Evolutionary conservation across 2,113 vertebrate genomes (phyloP), one percentile per base, ranked within the genome.

Genomic region (Patagioenas fasciata): DNA sequence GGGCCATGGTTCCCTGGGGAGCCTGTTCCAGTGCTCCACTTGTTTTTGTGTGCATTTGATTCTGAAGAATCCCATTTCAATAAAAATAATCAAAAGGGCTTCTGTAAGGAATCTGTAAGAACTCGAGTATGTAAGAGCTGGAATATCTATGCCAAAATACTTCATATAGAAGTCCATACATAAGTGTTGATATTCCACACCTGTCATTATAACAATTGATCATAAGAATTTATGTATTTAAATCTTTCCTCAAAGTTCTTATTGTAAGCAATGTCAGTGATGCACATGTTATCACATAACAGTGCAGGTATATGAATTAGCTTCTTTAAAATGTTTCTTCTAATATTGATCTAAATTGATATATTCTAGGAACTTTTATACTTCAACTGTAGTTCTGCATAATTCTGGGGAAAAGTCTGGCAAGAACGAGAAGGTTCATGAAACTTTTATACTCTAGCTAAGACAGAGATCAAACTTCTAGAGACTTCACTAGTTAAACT

Each of bases 91-190:
- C 15, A 72, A 36, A 25, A 82, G 24, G 2, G 1, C 4, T 57
- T 86, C 38, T 61, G 14, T 75, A 31, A 94, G 32, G 32, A 80
- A 57, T 5, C 16, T 83, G 36, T 85, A 40, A 50, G 13, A 71
- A 20, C 5, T 28, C 16, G 14, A 87, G 44, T 8, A 44, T 9
- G 2, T 65, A 62, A 91, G 2, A 85, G 7, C 19, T 77, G 50
- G 15, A 83, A 56, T 56, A 81, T 4, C 5, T 15, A 50, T 0
- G 1, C 8, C 13, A 50, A 66, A 12, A 40, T 31, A 40, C 2
- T n/a, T 23, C 3, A 2, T 51, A 21, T 28, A 38, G 20, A 74
- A 57, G 5, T 48, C 29, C 1, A 1, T 50, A 11, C 0, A 2
- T 44, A 12, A 11, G 11, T 70, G 75, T 36, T 78, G 36, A 44